Evolutionary conservation across 1,140 invertebrate species (phyloP), one percentile per base, ranked within the genome.

Genomic region (Triops cancriformis): DNA sequence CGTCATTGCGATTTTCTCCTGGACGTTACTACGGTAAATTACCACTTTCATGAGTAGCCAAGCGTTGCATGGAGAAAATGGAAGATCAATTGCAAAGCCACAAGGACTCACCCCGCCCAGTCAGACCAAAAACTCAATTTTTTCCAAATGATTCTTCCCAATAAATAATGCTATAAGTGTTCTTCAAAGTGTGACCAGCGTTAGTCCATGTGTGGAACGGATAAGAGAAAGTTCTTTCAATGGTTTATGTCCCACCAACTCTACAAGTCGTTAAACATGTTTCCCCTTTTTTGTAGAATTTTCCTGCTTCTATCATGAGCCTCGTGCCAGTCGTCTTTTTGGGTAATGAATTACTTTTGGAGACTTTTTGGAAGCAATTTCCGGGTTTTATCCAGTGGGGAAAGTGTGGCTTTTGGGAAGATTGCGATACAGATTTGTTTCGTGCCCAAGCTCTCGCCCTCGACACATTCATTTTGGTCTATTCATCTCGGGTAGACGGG

Each of bases 31-130:
- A 64, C 7, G 51, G 14, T 64, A 64, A 64, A 64, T 64, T 64
- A 18, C 51, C 51, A 64, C 51, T 64, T 64, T 64, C 51, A 64
- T 64, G 51, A 64, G 10, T 64, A 64, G 51, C 51, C 51, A 64
- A 64, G 51, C 51, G 51, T 64, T 64, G 14, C 51, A 5, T n/a
- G 23, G n/a, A 23, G 51, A 23, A 64, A 64, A 64, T 18, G 14
- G 51, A 64, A 64, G 18, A 64, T 18, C 6, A 1, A 23, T n/a
- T 64, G 14, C 9, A 4, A 5, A n/a, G 51, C n/a, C 51, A 5
- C 0, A 64, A 64, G 23, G n/a, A 5, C 51, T 3, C 51, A 64
- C 18, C 51, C 10, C 14, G 51, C 51, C 51, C 45, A 64, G 51
- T n/a, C 14, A 64, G 18, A 4, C 45, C 51, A 18, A 23, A 45